phyloP scores from a whole-genome alignment of 2,113 vertebrate genomes.

The Rhegmatorhina hoffmannsi region DNA sequence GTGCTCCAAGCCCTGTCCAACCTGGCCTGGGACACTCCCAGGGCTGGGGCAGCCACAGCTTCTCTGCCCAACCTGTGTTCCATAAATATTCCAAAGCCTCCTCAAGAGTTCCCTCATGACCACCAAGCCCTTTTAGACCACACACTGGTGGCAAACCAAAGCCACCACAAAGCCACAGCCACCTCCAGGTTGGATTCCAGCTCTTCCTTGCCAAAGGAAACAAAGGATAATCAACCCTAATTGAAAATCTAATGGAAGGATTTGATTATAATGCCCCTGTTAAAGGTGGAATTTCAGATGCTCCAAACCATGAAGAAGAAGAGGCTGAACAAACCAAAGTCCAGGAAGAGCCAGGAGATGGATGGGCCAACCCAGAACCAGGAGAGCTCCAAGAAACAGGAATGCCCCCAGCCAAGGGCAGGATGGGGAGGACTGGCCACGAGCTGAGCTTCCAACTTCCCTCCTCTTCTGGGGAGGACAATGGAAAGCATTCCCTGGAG shows the following conservation, averaged over 20 bases:
- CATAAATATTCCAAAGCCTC: not conserved
- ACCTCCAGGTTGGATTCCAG: not conserved
- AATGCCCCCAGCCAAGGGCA: constrained; percentile 30
- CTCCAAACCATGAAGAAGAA: not conserved
- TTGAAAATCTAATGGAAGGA: not conserved
- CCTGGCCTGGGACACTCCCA: not conserved
- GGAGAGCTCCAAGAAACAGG: not conserved
- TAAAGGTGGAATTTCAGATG: not conserved
- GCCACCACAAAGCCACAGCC: not conserved
- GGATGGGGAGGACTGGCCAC: constrained; percentile 38
- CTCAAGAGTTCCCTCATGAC: not conserved
- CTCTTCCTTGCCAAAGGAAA: not conserved
- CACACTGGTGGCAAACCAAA: not conserved
- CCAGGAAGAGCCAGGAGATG: not conserved
- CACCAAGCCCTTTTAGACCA: not conserved
- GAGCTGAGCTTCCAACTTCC: constrained; percentile 48
- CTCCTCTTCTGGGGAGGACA: constrained; percentile 54
- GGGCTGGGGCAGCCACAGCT: not conserved
- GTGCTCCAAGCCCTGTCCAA: too few species aligned
- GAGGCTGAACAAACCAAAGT: not conserved
- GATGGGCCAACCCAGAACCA: constrained; percentile 3
- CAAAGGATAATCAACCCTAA: not conserved
- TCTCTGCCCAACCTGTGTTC: not conserved
- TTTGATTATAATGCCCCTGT: not conserved
- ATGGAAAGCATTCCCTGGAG: constrained; percentile 72